These are phyloP conservation scores for Drosophila nasuta DNA, from an alignment of 1,140 invertebrate species.

Conservation along the genomic window DNA sequence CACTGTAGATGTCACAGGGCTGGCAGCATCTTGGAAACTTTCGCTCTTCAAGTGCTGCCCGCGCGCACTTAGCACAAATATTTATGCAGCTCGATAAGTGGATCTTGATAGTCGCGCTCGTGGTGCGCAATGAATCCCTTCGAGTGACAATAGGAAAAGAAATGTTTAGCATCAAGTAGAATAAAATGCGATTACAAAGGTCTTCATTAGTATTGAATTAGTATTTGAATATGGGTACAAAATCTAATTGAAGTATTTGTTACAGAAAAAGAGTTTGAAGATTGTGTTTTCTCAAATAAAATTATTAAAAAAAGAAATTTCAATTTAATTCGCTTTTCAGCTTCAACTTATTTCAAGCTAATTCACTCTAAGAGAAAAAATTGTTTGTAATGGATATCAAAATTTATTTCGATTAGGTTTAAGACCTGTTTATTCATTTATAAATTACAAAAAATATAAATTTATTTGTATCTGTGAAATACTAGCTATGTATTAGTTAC, in stretches of 20 bases:
- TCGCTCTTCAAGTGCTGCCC: slow-evolving; percentile 33
- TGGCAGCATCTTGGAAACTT: slow-evolving; percentile 56
- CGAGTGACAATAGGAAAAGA: slow-evolving; percentile 26
- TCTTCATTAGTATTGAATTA: slow-evolving; percentile 11
- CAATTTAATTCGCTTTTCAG: background rate
- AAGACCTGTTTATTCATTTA: too few species aligned
- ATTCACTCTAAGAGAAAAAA: background rate
- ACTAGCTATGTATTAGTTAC: too few species aligned
- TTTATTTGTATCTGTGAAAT: too few species aligned
- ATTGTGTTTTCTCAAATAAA: background rate
- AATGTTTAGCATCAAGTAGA: slow-evolving; percentile 8
- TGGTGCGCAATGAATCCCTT: slow-evolving; percentile 31
- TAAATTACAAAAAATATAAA: too few species aligned
- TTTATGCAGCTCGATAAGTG: slow-evolving; percentile 45
- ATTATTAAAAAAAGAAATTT: too few species aligned
- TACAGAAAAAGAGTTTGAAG: background rate
- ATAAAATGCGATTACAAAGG: slow-evolving; percentile 8
- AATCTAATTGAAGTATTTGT: background rate
- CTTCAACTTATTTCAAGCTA: slow-evolving; percentile 11
- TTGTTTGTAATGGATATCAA: too few species aligned
- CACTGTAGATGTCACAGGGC: slow-evolving; percentile 73
- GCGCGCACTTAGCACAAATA: slow-evolving; percentile 25
- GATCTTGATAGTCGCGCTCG: slow-evolving; percentile 13
- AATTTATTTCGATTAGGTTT: too few species aligned
- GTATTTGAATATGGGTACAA: background rate